Evolutionary conservation across 2,113 vertebrate species (phyloP).

Genomic region (Terrapene triunguis): DNA sequence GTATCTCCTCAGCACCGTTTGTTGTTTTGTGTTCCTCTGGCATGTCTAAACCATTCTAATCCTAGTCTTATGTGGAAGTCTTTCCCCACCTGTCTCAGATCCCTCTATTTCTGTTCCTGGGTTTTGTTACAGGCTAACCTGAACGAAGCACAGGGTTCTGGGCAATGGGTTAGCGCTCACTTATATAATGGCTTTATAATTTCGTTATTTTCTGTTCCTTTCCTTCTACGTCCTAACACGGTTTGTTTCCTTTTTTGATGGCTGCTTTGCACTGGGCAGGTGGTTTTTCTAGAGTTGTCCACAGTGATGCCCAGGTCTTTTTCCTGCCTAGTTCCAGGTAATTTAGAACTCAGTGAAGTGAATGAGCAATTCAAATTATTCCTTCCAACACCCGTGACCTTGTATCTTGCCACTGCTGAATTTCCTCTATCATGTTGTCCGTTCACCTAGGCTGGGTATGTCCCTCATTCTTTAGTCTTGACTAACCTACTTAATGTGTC

Average conservation of each 20-base stretch:
- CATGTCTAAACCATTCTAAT: too few species aligned
- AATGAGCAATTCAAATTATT: background rate
- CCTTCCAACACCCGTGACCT: background rate
- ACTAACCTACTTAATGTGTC: background rate
- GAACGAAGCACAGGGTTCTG: background rate
- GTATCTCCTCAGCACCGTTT: background rate
- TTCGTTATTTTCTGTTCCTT: background rate
- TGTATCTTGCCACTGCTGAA: fast-evolving
- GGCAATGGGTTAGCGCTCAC: background rate
- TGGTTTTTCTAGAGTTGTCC: too few species aligned
- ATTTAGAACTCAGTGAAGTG: background rate
- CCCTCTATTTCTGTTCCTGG: background rate
- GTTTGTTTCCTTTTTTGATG: background rate
- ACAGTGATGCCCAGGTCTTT: background rate
- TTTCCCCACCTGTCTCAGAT: background rate
- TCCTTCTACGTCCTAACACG: background rate
- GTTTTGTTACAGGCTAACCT: background rate
- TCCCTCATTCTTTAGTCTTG: background rate
- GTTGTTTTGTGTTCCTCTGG: too few species aligned
- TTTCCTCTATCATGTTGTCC: background rate
- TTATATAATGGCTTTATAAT: fast-evolving
- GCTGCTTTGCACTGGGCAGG: fast-evolving
- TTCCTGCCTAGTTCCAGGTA: background rate
- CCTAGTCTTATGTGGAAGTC: too few species aligned
- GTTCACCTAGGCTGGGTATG: background rate